Base-by-base conservation (phyloP, 2,888 invertebrate genomes). In the Trichogramma evanescens region DNA sequence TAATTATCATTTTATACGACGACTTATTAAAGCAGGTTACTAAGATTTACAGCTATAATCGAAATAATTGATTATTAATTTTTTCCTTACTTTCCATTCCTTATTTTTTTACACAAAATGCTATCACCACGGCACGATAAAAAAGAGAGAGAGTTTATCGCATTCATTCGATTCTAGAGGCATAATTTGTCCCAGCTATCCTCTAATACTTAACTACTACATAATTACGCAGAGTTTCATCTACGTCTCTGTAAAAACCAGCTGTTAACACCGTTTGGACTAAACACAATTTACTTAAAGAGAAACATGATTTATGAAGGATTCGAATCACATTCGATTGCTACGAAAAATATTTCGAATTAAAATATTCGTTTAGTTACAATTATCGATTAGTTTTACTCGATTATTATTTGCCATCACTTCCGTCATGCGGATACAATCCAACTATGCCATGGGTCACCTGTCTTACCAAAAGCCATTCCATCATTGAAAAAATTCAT, bases 391-490 rank as follows among this genome's bases (percentile, higher is more conserved):
- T 38, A 41, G 26, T 62, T 53, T 43, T 49, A 54, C 26, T 42
- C n/a, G 38, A 57, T 59, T 59, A 56, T 60, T 38, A 44, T 59
- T 59, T 62, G 62, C 68, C 60, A 64, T 63, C 57, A 65, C 69
- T 71, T 70, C 70, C 68, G 70, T 63, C 67, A 61, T 50, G 68
- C 69, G 70, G 69, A 71, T 71, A 70, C 71, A 69, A 72, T 65
- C 70, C 63, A 63, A 65, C 69, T 57, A 68, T 61, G 57, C 70
- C 71, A 63, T 63, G 46, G 57, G 61, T 56, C 58, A 58, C 64
- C 62, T 54, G 57, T 64, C 65, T 53, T 50, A 5, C 53, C 7
- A 26, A 50, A 56, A 59, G 58, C 67, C 67, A 66, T 65, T 65
- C 65, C 65, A 51, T 48, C 5, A 56, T 46, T 58, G 26, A 26